phyloP scores from a whole-genome alignment of 2,888 invertebrate genomes.

The Hirtodrosophila duncani region DNA sequence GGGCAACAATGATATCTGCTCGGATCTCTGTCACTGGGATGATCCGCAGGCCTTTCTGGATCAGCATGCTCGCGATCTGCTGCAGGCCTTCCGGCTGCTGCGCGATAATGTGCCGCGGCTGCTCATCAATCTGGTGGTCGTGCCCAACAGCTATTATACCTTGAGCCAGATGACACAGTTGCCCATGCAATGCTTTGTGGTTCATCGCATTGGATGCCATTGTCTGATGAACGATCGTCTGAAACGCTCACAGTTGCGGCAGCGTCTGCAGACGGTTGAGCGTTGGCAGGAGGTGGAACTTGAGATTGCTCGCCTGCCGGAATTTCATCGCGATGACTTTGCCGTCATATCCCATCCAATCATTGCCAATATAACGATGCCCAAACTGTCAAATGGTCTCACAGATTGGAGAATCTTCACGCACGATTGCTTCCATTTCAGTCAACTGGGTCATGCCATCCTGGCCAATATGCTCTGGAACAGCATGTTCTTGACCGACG shows the following conservation, averaged over 20 bases:
- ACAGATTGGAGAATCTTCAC: slow-evolving; percentile 80
- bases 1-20: slow-evolving; percentile 82
- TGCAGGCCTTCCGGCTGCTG: slow-evolving; percentile 78
- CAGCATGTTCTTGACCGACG: slow-evolving; percentile 79
- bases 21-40: slow-evolving; percentile 79
- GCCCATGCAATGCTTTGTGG: slow-evolving; percentile 52
- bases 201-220: slow-evolving; percentile 65
- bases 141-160: slow-evolving; percentile 57
- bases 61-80: slow-evolving; percentile 79
- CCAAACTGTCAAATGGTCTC: slow-evolving; percentile 73
- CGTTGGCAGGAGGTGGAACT: slow-evolving; percentile 80
- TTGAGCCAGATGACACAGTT: slow-evolving; percentile 42
- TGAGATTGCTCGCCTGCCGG: slow-evolving; percentile 77
- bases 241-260: slow-evolving; percentile 17
- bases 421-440: slow-evolving; percentile 82
- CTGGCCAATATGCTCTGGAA: slow-evolving; percentile 81
- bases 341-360: slow-evolving; percentile 80
- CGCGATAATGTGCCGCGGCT: slow-evolving; percentile 80
- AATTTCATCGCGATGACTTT: slow-evolving; percentile 79
- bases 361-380: slow-evolving; percentile 70
- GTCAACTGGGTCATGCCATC: slow-evolving; percentile 81
- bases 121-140: slow-evolving; percentile 63
- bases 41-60: slow-evolving; percentile 75
- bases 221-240: slow-evolving; percentile 61
- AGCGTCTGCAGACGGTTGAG: slow-evolving; percentile 29